Percentiles rank a stretch among this genome's conserved stretches.
phyloP scores from a whole-genome alignment of 2,888 invertebrate species.

The Trissolcus brochymenae region DNA sequence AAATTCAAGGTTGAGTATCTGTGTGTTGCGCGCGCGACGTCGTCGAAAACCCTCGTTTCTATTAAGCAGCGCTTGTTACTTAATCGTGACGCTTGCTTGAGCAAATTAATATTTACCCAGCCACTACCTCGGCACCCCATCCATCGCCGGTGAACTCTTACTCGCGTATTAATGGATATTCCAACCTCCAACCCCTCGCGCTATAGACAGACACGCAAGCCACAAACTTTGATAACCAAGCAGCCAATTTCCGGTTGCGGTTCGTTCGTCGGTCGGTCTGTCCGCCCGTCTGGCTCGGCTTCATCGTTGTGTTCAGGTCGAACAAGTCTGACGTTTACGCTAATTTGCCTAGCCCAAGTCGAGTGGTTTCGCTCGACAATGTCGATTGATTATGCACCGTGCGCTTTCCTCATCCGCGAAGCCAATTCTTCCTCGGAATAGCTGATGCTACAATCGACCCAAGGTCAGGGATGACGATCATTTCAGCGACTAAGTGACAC shows the following conservation, averaged over 20 bases:
- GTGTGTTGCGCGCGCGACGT: slow-evolving; percentile 27
- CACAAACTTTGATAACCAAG: slow-evolving; percentile 76
- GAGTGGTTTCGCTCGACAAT: slow-evolving; percentile 53
- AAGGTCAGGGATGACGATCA: too few species aligned
- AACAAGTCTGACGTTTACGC: slow-evolving; percentile 60
- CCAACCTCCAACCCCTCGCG: slow-evolving; percentile 60
- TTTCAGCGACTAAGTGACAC: too few species aligned
- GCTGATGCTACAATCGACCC: neutral
- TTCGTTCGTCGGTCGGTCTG: slow-evolving; percentile 65
- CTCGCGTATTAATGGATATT: slow-evolving; percentile 75
- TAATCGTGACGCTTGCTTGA: slow-evolving; percentile 64
- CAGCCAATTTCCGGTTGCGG: slow-evolving; percentile 77
- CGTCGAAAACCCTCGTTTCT: slow-evolving; percentile 50
- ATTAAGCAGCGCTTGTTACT: slow-evolving; percentile 57
- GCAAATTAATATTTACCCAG: slow-evolving; percentile 76
- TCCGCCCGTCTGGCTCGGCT: slow-evolving; percentile 63
- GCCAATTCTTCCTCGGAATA: neutral
- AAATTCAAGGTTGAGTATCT: slow-evolving; percentile 44
- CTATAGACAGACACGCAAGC: slow-evolving; percentile 74
- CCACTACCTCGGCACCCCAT: slow-evolving; percentile 63
- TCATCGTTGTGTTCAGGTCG: slow-evolving; percentile 68
- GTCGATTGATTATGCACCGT: slow-evolving; percentile 60
- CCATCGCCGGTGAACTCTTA: slow-evolving; percentile 66
- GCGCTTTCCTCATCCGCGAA: slow-evolving; percentile 19
- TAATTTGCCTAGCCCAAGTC: slow-evolving; percentile 60